Evolutionary conservation across 35 echinoderm and acorn worm species (phyloP).

Genomic region (Heliocidaris erythrogramma): DNA sequence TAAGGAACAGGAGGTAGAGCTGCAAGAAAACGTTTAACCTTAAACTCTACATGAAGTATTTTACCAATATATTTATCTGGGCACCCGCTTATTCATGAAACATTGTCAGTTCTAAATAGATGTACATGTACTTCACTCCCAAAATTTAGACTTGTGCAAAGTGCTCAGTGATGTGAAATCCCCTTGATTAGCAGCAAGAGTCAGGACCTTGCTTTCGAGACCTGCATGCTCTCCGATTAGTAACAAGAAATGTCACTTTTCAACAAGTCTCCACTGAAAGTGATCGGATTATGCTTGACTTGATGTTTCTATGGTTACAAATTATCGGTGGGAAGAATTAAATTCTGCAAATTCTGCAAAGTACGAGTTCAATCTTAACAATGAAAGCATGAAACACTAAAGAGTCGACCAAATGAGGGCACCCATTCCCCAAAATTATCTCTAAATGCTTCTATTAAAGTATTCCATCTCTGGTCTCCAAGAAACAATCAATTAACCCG

Average conservation of each 20-base stretch:
- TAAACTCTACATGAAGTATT: not conserved
- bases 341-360: not conserved
- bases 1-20: not conserved
- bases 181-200: not conserved
- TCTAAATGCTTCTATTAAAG: too few species aligned
- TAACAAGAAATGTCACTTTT: not conserved
- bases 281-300: not conserved
- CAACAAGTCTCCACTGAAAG: not conserved
- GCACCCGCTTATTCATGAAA: not conserved
- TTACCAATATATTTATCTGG: not conserved
- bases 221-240: not conserved
- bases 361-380: not conserved
- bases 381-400: not conserved
- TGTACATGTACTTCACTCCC: too few species aligned
- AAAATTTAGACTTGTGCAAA: too few species aligned
- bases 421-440: too few species aligned
- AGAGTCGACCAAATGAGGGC: not conserved
- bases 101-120: not conserved
- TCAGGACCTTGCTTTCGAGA: not conserved
- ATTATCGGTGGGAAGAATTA: not conserved
- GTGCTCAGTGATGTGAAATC: too few species aligned
- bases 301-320: not conserved
- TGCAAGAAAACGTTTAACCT: not conserved
- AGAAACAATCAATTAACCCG: too few species aligned
- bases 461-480: too few species aligned